Percentiles rank a stretch among this genome's conserved stretches.
Conservation (phyloP, 1,140 invertebrate species). For the Bombus picipes region DNA sequence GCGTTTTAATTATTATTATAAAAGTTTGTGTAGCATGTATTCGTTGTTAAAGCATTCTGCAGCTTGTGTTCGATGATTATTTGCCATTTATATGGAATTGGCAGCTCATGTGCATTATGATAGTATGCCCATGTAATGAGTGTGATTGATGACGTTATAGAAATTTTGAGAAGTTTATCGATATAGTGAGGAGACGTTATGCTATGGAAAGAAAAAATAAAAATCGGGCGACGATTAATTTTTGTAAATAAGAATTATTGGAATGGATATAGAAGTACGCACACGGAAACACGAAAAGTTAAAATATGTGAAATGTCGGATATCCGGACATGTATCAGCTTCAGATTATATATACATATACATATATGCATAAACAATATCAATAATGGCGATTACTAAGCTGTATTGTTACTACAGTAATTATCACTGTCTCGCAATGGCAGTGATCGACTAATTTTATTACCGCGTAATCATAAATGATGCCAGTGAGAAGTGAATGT, state of each 20-base stretch:
- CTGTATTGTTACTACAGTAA: conserved; percentile 54
- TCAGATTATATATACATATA: conserved; percentile 58
- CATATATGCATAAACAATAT: conserved; percentile 48
- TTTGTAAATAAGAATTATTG: conserved; percentile 43
- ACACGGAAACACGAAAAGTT: conserved; percentile 34
- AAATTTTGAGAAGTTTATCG: conserved; percentile 42
- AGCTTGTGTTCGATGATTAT: conserved; percentile 53
- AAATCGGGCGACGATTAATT: conserved; percentile 5
- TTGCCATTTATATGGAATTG: conserved; percentile 59
- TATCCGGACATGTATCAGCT: conserved; percentile 55
- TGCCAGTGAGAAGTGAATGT: conserved; percentile 55
- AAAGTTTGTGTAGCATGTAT: conserved; percentile 41
- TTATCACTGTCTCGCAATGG: conserved; percentile 29
- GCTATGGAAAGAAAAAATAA: background rate
- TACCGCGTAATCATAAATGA: conserved; percentile 43
- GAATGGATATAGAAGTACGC: conserved; percentile 30
- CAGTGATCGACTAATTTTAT: conserved; percentile 54
- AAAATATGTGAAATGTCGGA: conserved; percentile 29
- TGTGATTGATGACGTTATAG: conserved; percentile 39
- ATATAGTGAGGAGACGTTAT: conserved; percentile 25
- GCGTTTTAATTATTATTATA: conserved; percentile 18
- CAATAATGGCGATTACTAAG: conserved; percentile 60
- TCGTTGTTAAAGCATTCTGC: conserved; percentile 49
- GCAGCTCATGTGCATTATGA: conserved; percentile 52
- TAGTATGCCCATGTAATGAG: conserved; percentile 15